phyloP scores from a whole-genome alignment of 2,113 vertebrate species.

The Stegostoma tigrinum region DNA sequence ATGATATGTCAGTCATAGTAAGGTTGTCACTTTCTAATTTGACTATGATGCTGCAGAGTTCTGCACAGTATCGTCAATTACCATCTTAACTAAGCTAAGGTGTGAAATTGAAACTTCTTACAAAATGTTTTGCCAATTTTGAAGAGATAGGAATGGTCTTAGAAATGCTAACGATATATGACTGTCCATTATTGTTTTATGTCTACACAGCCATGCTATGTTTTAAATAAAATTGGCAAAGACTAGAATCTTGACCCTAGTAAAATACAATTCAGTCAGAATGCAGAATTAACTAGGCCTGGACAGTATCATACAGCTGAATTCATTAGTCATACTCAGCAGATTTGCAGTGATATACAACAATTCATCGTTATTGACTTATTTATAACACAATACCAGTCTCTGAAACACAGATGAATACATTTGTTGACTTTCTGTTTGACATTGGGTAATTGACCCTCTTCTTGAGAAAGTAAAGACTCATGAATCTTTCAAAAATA shows the following conservation, averaged over 20 bases:
- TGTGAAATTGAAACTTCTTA: not conserved
- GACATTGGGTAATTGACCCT: not conserved
- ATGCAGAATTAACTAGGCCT: not conserved
- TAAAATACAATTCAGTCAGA: not conserved
- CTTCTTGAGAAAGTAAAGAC: not conserved
- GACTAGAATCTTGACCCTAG: not conserved
- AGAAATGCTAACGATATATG: not conserved
- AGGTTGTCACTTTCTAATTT: not conserved
- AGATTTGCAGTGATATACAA: not conserved
- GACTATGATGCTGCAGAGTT: not conserved
- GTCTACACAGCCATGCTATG: not conserved
- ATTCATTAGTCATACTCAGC: not conserved
- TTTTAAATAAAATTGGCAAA: constrained; percentile 4
- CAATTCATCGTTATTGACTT: not conserved
- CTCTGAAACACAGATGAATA: not conserved
- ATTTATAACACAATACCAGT: not conserved
- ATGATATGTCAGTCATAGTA: not conserved
- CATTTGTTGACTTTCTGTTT: constrained; percentile 10
- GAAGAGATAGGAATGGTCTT: not conserved
- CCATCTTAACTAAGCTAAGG: not conserved
- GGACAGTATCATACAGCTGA: not conserved
- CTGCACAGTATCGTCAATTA: not conserved
- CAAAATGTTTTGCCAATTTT: not conserved
- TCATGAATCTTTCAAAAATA: constrained; percentile 10
- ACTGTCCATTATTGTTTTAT: not conserved